A percentile compares a stretch with the other conserved stretches of the same genome.
These are phyloP conservation scores for Periplaneta americana DNA, from an alignment of 1,140 invertebrate genomes.

Conservation along the genomic window DNA sequence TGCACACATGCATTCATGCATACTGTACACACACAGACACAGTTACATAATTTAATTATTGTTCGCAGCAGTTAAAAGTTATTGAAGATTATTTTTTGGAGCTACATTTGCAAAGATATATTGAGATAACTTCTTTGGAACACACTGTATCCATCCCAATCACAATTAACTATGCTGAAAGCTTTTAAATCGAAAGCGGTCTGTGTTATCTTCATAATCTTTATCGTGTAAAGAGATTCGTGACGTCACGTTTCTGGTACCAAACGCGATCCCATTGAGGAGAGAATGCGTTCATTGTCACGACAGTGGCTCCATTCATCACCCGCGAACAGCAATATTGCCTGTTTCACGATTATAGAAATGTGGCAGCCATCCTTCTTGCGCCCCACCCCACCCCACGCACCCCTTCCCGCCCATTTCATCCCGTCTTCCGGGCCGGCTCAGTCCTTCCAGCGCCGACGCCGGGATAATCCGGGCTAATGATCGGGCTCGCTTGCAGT, in stretches of 20 bases:
- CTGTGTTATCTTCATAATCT: not conserved
- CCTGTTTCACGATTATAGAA: not conserved
- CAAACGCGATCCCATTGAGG: not conserved
- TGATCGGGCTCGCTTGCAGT: conserved; percentile 10
- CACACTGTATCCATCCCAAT: no score
- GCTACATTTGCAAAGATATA: no score
- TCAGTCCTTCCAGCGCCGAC: conserved; percentile 9
- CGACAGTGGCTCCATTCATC: not conserved
- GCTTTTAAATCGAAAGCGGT: no score
- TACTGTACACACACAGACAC: no score
- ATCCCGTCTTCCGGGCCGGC: conserved; percentile 7
- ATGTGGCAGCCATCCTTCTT: not conserved
- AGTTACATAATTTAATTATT: no score
- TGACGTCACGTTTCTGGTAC: not conserved
- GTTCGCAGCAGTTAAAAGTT: no score
- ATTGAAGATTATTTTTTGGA: no score
- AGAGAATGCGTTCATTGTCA: not conserved
- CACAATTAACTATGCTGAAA: no score
- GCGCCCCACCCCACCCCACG: conserved; percentile 15
- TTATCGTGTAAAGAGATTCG: not conserved
- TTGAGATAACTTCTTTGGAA: no score
- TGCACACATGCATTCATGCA: no score
- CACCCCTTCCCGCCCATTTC: not conserved
- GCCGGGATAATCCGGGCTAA: conserved; percentile 18
- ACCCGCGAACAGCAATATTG: not conserved